A percentile compares a stretch with the other conserved stretches of the same genome.
phyloP scores from a whole-genome alignment of 2,888 invertebrate species.

The Zygothrica quintamaculata region DNA sequence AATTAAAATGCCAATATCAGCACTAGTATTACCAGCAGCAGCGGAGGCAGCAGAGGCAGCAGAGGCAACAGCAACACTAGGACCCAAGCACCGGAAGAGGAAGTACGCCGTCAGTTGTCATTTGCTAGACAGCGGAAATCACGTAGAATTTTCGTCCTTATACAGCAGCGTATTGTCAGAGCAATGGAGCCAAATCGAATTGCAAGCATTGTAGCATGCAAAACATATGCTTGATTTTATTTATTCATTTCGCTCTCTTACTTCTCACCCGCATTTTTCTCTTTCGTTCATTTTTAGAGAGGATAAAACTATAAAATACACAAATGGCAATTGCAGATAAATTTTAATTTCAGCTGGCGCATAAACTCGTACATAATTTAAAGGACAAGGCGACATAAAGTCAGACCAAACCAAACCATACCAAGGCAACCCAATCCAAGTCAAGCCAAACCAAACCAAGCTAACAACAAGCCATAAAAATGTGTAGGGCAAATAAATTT shows the following conservation, averaged over 20 bases:
- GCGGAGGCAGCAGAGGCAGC: neutral
- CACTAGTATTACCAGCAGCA: neutral
- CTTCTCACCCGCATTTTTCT: slow-evolving; percentile 12
- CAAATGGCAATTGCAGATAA: slow-evolving; percentile 59
- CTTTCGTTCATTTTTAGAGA: slow-evolving; percentile 41
- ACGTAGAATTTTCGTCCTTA: slow-evolving; percentile 16
- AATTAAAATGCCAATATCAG: slow-evolving; percentile 55
- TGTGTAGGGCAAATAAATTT: slow-evolving; percentile 74
- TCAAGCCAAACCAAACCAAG: slow-evolving; percentile 28
- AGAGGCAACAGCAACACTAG: neutral
- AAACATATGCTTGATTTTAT: slow-evolving; percentile 41
- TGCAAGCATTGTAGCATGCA: slow-evolving; percentile 17
- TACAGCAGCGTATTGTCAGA: neutral
- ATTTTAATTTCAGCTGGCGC: slow-evolving; percentile 68
- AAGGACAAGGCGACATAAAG: slow-evolving; percentile 43
- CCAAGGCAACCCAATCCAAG: slow-evolving; percentile 21
- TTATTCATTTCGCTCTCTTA: slow-evolving; percentile 4
- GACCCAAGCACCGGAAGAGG: slow-evolving; percentile 19
- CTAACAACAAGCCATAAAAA: slow-evolving; percentile 70
- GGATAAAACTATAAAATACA: slow-evolving; percentile 47
- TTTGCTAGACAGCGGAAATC: slow-evolving; percentile 29
- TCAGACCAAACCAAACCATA: slow-evolving; percentile 33
- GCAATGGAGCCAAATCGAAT: slow-evolving; percentile 12
- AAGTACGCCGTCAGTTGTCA: slow-evolving; percentile 28
- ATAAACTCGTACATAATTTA: slow-evolving; percentile 66